These are phyloP conservation scores for Macrosoma leucophasiata DNA, from an alignment of 2,888 invertebrate species.

Conservation along the genomic window DNA sequence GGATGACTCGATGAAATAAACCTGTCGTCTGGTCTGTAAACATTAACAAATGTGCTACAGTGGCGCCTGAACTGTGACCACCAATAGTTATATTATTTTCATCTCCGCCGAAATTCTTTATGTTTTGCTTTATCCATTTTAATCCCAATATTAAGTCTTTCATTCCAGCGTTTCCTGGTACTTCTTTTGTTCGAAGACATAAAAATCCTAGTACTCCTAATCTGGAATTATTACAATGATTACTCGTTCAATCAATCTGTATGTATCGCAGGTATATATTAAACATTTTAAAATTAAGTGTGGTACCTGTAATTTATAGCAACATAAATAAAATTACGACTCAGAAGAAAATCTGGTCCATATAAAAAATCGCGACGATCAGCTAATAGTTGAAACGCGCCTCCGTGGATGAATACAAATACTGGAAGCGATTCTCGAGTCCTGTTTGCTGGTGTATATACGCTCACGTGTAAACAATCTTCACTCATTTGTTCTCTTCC, in stretches of 20 bases:
- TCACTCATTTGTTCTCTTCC: constrained; percentile 28
- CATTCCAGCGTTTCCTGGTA: constrained; percentile 40
- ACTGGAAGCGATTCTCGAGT: constrained; percentile 28
- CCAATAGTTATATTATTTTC: constrained; percentile 33
- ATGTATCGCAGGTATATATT: background rate
- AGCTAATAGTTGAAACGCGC: constrained; percentile 31
- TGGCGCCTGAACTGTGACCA: constrained; percentile 43
- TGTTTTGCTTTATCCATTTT: constrained; percentile 39
- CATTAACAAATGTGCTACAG: constrained; percentile 36
- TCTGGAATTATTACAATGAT: constrained; percentile 25
- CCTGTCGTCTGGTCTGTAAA: constrained; percentile 35
- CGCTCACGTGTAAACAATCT: constrained; percentile 33
- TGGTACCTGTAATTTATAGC: constrained; percentile 41
- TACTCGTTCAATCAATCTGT: background rate
- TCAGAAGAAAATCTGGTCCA: constrained; percentile 38
- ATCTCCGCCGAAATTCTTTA: constrained; percentile 37
- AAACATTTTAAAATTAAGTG: background rate
- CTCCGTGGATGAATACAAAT: constrained; percentile 40
- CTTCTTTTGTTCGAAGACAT: constrained; percentile 32
- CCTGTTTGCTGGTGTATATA: constrained; percentile 30
- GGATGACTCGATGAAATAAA: constrained; percentile 30
- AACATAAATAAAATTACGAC: constrained; percentile 38
- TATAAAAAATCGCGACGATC: constrained; percentile 27
- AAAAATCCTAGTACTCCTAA: constrained; percentile 45
- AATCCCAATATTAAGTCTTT: constrained; percentile 39